These are phyloP conservation scores for Linyphia triangularis DNA, from an alignment of 2,888 invertebrate genomes.

Conservation along the genomic window DNA sequence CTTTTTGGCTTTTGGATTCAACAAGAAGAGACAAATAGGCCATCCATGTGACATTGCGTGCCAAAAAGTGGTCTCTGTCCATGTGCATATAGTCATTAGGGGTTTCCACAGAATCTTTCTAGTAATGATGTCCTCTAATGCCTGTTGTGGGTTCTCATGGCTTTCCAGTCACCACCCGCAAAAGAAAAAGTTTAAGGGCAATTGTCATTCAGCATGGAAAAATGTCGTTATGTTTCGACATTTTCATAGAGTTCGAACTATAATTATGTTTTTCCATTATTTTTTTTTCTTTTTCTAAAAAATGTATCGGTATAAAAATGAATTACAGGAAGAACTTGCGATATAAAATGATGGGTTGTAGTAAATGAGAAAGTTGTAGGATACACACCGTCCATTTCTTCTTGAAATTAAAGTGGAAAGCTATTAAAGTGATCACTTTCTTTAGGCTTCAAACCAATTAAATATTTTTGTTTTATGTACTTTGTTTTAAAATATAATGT, in stretches of 20 bases:
- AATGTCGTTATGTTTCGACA: slow-evolving; percentile 34
- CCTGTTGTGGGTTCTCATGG: neutral
- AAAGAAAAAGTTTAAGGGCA: slow-evolving; percentile 1
- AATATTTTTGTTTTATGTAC: neutral
- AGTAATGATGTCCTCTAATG: slow-evolving; percentile 16
- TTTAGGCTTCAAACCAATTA: neutral
- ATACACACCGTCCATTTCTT: no score
- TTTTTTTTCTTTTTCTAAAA: no score
- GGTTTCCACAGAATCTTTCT: slow-evolving; percentile 7
- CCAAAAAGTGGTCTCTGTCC: neutral
- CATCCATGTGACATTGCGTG: slow-evolving; percentile 50
- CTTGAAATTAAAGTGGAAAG: no score
- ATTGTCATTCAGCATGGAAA: slow-evolving; percentile 33
- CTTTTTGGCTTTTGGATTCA: slow-evolving; percentile 15
- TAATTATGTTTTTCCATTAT: neutral
- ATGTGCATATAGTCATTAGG: slow-evolving; percentile 19
- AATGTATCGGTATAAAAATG: neutral
- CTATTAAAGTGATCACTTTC: no score
- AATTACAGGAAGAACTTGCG: neutral
- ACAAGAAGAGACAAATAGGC: slow-evolving; percentile 26
- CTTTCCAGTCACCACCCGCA: neutral
- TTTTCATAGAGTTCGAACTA: slow-evolving; percentile 25
- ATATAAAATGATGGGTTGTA: neutral
- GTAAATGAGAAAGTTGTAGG: neutral
- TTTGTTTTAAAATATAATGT: neutral